A percentile compares a stretch with the other conserved stretches of the same genome.
These are phyloP conservation scores for Megalops atlanticus DNA, from an alignment of 2,113 vertebrate genomes.

Conservation along the genomic window DNA sequence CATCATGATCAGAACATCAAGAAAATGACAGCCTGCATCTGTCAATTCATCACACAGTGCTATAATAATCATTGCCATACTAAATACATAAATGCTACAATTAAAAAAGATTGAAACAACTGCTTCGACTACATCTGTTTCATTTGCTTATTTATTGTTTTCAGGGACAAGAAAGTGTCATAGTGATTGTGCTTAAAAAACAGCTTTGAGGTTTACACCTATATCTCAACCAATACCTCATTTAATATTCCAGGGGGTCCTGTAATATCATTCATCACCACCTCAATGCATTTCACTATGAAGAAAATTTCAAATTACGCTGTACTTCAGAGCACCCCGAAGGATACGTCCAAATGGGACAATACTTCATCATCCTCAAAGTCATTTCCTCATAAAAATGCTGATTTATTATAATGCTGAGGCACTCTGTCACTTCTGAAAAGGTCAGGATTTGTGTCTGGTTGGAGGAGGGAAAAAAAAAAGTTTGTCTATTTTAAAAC, in stretches of 20 bases:
- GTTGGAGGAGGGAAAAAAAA: slow-evolving; percentile 6
- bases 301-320: slow-evolving; percentile 21
- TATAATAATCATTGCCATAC: too few species aligned
- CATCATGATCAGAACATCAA: too few species aligned
- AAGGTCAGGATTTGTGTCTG: slow-evolving; percentile 28
- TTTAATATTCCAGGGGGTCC: not conserved
- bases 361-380: slow-evolving; percentile 29
- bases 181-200: not conserved
- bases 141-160: too few species aligned
- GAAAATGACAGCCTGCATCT: too few species aligned
- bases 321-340: slow-evolving; percentile 19
- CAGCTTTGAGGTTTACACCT: not conserved
- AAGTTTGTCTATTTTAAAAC: slow-evolving; percentile 12
- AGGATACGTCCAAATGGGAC: slow-evolving; percentile 17
- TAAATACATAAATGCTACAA: too few species aligned
- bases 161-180: too few species aligned
- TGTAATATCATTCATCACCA: not conserved
- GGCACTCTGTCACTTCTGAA: slow-evolving; percentile 28
- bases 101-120: too few species aligned
- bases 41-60: too few species aligned
- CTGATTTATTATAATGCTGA: slow-evolving; percentile 34
- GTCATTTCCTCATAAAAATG: slow-evolving; percentile 33
- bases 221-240: not conserved
- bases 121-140: too few species aligned
- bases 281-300: slow-evolving; percentile 7